Evolutionary conservation across 2,113 vertebrate genomes (phyloP).

Genomic region (Pseudorhombus dupliciocellatus): DNA sequence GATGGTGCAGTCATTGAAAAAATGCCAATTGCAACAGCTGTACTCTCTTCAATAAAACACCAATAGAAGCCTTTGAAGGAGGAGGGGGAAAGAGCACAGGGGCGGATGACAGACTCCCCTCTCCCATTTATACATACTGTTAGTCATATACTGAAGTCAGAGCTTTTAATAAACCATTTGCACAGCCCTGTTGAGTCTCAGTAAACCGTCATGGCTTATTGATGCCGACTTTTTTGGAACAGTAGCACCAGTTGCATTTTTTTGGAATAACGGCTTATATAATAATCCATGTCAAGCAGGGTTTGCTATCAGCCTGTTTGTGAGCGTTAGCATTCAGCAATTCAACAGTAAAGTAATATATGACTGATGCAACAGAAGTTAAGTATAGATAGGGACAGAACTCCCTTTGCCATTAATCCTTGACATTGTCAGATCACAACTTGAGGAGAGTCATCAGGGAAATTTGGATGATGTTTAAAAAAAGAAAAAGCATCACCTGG

Average conservation of each 20-base stretch:
- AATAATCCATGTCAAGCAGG: too few species aligned
- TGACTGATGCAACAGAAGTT: background rate
- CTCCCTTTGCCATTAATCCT: too few species aligned
- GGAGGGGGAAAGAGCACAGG: conserved; percentile 37
- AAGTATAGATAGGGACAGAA: background rate
- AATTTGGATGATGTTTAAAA: too few species aligned
- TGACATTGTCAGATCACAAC: too few species aligned
- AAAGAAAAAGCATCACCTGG: too few species aligned
- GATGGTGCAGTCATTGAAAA: conserved; percentile 60
- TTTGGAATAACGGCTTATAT: too few species aligned
- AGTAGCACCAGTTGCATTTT: too few species aligned
- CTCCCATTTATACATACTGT: conserved; percentile 21
- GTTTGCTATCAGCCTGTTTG: background rate
- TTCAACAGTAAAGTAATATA: background rate
- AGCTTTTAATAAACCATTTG: background rate
- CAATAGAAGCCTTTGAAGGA: conserved; percentile 61
- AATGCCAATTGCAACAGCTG: conserved; percentile 56
- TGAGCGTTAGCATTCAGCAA: background rate
- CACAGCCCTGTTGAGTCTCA: background rate
- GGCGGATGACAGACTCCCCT: conserved; percentile 23
- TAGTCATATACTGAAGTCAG: conserved; percentile 10
- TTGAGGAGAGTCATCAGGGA: too few species aligned
- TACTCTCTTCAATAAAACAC: conserved; percentile 67
- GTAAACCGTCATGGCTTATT: too few species aligned
- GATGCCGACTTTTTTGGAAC: background rate